Base-by-base conservation (phyloP, 2,113 vertebrate species). In the Campylorhamphus procurvoides region DNA sequence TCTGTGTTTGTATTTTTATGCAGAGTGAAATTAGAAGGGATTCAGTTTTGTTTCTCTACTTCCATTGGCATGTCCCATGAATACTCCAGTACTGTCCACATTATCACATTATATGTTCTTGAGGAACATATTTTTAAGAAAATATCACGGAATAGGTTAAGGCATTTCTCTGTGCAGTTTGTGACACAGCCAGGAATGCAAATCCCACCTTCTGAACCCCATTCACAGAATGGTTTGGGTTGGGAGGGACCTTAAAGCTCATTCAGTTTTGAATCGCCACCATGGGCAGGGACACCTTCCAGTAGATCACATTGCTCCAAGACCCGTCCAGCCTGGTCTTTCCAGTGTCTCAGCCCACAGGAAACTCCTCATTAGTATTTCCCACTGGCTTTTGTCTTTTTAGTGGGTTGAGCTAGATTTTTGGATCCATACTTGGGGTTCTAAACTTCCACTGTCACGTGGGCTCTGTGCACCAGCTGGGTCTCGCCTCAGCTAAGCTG, bases 381-480 rank as follows among this genome's bases (percentile, higher is more conserved):
- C 29, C 40, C 6, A 2, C 1, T 14, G 68, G 9, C 49, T 46
- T 91, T 64, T n/a, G 39, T 46, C 60, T 55, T 67, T 63, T 50
- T 31, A 12, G 71, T 12, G 58, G 33, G 4, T n/a, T 23, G 40
- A 69, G 53, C 9, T 22, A 4, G 59, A 44, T 69, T 74, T 74
- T 68, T 77, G 53, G 44, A 64, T 86, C 37, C 67, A 4, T 6
- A 0, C 23, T 55, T 76, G 39, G n/a, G 24, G 49, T 67, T 72
- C 79, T 24, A n/a, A 63, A 67, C 46, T 80, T 39, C 4, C 3
- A 3, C 18, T 68, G 68, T 62, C 88, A 63, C 89, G 91, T 74
- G 83, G 80, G 79, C 67, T 92, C 76, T 94, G 71, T 80, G 89
- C 81, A 83, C 27, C 83, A 56, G 83, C 59, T 37, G 23, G 62